phyloP scores from a whole-genome alignment of 2,888 invertebrate species.

The Physocephala rufipes region DNA sequence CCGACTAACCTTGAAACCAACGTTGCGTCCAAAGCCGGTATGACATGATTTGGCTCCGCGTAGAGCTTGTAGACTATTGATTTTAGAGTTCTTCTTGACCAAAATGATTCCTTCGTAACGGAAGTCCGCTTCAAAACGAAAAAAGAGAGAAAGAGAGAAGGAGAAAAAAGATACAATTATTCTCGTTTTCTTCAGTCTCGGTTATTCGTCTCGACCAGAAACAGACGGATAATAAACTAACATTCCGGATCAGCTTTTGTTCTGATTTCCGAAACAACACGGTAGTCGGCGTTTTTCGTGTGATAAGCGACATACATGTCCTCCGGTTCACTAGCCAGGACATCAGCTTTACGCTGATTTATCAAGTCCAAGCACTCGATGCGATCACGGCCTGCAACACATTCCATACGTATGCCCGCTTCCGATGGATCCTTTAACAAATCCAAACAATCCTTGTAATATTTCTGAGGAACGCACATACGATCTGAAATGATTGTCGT shows the following conservation, averaged over 20 bases:
- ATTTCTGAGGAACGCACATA: slow-evolving; percentile 78
- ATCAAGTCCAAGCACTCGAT: slow-evolving; percentile 77
- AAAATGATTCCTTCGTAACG: slow-evolving; percentile 85
- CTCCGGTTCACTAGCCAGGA: slow-evolving; percentile 85
- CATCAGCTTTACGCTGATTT: slow-evolving; percentile 80
- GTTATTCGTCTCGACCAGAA: too few relatives aligned
- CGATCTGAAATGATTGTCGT: slow-evolving; percentile 69
- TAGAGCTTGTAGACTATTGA: slow-evolving; percentile 74
- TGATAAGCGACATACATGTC: slow-evolving; percentile 86
- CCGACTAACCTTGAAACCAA: slow-evolving; percentile 78
- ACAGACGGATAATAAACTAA: too few relatives aligned
- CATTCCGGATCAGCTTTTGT: slow-evolving; percentile 81
- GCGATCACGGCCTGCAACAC: slow-evolving; percentile 78
- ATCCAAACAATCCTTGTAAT: slow-evolving; percentile 72
- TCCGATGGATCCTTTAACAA: slow-evolving; percentile 64
- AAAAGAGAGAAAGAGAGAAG: not conserved
- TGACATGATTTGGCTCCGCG: slow-evolving; percentile 85
- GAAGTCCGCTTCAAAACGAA: slow-evolving; percentile 71
- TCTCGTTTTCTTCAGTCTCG: too few relatives aligned
- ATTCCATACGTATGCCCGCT: slow-evolving; percentile 71
- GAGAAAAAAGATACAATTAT: too few relatives aligned
- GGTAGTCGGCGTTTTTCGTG: slow-evolving; percentile 77
- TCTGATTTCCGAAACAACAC: slow-evolving; percentile 79
- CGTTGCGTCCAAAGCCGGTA: slow-evolving; percentile 86
- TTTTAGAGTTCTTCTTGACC: slow-evolving; percentile 77